Base-by-base conservation (phyloP, 2,888 invertebrate species). In the Dorcus hopei region DNA sequence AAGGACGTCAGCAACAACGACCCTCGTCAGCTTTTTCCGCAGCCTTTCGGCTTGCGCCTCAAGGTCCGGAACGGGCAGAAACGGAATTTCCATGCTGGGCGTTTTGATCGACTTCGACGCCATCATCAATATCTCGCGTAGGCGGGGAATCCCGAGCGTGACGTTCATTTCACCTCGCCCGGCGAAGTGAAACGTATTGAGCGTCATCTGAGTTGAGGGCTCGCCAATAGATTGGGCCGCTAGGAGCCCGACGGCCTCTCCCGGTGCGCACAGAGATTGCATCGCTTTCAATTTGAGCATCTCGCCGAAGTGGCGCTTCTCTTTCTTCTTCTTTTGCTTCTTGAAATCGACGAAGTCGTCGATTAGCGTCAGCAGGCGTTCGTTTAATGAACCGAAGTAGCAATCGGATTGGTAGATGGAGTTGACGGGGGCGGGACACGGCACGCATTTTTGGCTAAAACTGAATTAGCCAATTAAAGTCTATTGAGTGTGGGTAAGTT, bases 141-240 rank as follows among this genome's bases (percentile, higher is more conserved):
- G 83, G 68, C 99, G 87, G 0, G 99, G 99, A 70, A 99, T 98
- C 83, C 99, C 99, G n/a, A 99, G 83, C 0, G 99, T 99, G 0
- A 99, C 98, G 82, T 99, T 99, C 97, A 99, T 99, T 80, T 99
- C 99, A 82, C 98, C 97, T 80, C 97, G 89, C 74, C 99, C 99
- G 70, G 99, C 99, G 78, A 99, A 99, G 76, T 99, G 99, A 80
- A 99, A 99, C 42, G 99, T 99, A 79, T 99, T 99, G 75, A 99
- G 80, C 71, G 99, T 99, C 99, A 99, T 99, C 84, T 99, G 99
- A 59, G 99, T 99, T 2, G 98, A 98, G 0, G 99, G 99, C 79
- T 99, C 99, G 57, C 99, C 99, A 61, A 99, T 91, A 0, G 97
- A 97, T 78, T 98, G 98, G 1, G 98, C 98, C 9, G 99, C 98